phyloP scores from a whole-genome alignment of 2,888 invertebrate species.

The Rosalia funebris region DNA sequence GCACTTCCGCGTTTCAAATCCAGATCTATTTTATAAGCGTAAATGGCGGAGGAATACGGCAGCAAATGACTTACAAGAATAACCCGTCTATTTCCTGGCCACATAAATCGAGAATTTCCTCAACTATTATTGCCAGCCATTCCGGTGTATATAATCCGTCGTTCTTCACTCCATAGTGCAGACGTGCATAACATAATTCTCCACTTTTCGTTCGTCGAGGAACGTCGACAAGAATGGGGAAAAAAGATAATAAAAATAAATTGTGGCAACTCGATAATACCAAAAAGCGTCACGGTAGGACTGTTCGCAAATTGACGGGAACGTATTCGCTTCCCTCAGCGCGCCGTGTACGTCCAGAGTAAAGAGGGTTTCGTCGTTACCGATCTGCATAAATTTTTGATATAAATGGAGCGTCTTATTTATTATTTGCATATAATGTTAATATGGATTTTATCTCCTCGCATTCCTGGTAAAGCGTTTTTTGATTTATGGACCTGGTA shows the following conservation, averaged over 20 bases:
- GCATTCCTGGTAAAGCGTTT: no score
- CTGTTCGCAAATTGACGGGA: conserved; percentile 18
- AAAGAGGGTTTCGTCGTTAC: not conserved
- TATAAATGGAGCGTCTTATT: conserved; percentile 11
- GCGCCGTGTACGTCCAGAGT: not conserved
- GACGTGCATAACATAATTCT: conserved; percentile 20
- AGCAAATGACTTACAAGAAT: not conserved
- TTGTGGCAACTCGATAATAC: conserved; percentile 4
- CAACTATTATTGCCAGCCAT: conserved; percentile 2
- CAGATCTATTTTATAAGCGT: no score
- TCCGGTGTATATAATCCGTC: conserved; percentile 12
- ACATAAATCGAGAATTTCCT: conserved; percentile 8
- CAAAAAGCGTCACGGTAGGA: not conserved
- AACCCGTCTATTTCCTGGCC: not conserved
- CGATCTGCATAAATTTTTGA: conserved; percentile 11
- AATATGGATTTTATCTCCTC: conserved; percentile 1
- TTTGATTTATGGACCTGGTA: no score
- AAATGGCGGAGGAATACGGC: not conserved
- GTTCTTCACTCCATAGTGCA: conserved; percentile 2
- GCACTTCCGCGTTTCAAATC: no score
- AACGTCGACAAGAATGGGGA: conserved; percentile 4
- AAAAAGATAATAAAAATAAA: conserved; percentile 25
- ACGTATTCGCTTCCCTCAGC: conserved; percentile 13
- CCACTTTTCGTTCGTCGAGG: conserved; percentile 1
- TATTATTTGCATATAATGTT: conserved; percentile 11